Evolutionary conservation across 2,113 vertebrate genomes (phyloP), one percentile per base, ranked within the genome.

Genomic region (Tichodroma muraria): DNA sequence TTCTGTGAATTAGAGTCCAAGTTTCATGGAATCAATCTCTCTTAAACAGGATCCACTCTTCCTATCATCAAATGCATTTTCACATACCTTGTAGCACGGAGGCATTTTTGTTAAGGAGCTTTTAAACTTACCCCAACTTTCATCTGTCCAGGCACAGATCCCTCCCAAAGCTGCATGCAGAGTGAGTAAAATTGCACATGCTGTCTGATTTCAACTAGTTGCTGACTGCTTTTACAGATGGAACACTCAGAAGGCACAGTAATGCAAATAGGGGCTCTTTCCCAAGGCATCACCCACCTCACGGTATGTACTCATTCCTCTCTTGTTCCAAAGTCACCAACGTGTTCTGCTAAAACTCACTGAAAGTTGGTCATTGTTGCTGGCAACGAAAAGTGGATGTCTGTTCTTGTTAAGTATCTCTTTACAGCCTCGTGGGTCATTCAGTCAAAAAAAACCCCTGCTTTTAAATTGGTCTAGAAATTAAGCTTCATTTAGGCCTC

Each of bases 241-340:
- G 98, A 95, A 96, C 98, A 98, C 93, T 98, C 98, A 70, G 98
- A 98, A 98, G 98, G 98, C 85, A 97, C 98, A 75, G 97, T 98
- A 94, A 97, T 98, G 94, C 98, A 99, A 97, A 99, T 99, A 97
- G 98, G 98, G 96, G 98, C 98, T 85, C 98, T 99, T 87, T 99
- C 99, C 96, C 98, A 99, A 97, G 98, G 98, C 97, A 99, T 99
- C 97, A 98, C 97, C 96, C 98, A 98, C 89, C 99, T 99, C 70
- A 99, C 99, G 97, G 99, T 99, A 98, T 56, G 99, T 98, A 95
- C 42, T 30, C 4, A 10, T 47, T 68, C 77, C 31, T 22, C 68
- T 78, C 45, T n/a, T 42, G 8, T 15, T 80, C 65, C 31, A 13
- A 79, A 94, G n/a, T 68, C 88, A 79, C 56, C 60, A 57, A 37